phyloP scores from a whole-genome alignment of 2,888 invertebrate species.

The Drosophila longiperda region DNA sequence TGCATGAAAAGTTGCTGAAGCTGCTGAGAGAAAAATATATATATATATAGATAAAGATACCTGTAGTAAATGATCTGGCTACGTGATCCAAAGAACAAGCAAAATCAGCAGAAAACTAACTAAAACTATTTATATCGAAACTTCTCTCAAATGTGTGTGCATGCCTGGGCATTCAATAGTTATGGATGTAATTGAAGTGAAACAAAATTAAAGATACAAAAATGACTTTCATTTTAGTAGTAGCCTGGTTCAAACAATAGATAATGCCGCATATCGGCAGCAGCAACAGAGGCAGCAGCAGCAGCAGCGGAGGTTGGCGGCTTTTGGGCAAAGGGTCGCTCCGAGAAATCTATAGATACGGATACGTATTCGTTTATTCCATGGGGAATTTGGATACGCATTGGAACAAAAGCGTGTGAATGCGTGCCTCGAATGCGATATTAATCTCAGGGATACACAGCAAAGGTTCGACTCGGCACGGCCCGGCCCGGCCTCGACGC shows the following conservation, averaged over 20 bases:
- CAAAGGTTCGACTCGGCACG: background rate
- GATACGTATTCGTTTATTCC: slow-evolving; percentile 37
- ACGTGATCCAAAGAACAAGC: slow-evolving; percentile 12
- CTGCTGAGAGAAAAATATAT: background rate
- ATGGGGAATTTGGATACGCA: slow-evolving; percentile 77
- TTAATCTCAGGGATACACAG: slow-evolving; percentile 54
- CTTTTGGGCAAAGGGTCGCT: slow-evolving; percentile 38
- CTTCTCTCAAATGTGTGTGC: background rate
- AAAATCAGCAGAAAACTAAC: slow-evolving; percentile 9
- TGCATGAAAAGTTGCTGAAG: slow-evolving; percentile 47
- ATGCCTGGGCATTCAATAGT: slow-evolving; percentile 44
- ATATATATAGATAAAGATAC: slow-evolving; percentile 16
- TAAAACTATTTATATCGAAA: slow-evolving; percentile 16
- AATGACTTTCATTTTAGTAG: slow-evolving; percentile 81
- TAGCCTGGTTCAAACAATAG: slow-evolving; percentile 57
- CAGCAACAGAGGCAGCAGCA: slow-evolving; percentile 12
- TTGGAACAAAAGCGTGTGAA: slow-evolving; percentile 69
- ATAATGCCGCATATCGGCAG: slow-evolving; percentile 52
- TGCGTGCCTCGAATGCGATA: slow-evolving; percentile 73
- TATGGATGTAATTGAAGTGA: slow-evolving; percentile 51
- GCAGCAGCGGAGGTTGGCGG: slow-evolving; percentile 6
- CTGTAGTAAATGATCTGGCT: slow-evolving; percentile 17
- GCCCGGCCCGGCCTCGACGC: background rate
- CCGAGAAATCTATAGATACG: slow-evolving; percentile 15
- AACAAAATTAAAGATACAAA: slow-evolving; percentile 76